phyloP scores from a whole-genome alignment of 1,140 invertebrate species.

The Formica selysi region DNA sequence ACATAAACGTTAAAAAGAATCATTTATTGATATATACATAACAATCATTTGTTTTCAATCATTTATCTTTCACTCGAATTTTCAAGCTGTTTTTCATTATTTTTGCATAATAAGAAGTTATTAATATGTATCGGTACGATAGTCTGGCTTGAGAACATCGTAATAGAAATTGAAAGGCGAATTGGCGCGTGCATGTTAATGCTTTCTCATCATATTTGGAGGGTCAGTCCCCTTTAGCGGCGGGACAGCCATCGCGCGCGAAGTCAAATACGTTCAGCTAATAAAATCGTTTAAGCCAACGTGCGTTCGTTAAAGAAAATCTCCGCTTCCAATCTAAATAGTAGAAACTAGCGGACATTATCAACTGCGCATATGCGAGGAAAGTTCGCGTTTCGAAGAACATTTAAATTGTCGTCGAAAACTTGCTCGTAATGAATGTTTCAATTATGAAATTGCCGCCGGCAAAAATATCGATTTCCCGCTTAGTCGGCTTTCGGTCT shows the following conservation, averaged over 20 bases:
- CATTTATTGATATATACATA: background rate
- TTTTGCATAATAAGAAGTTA: slow-evolving; percentile 17
- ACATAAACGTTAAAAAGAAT: background rate
- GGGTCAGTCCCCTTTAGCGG: slow-evolving; percentile 45
- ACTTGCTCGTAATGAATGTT: background rate
- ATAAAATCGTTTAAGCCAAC: slow-evolving; percentile 45
- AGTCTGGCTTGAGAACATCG: background rate
- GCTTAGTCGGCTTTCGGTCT: background rate
- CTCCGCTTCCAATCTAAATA: background rate
- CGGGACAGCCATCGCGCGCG: background rate
- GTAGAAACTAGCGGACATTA: background rate
- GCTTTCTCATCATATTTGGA: slow-evolving; percentile 64
- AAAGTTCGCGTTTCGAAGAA: background rate
- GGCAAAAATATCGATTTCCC: slow-evolving; percentile 24
- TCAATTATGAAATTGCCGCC: slow-evolving; percentile 4
- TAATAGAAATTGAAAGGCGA: slow-evolving; percentile 58
- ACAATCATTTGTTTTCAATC: no score
- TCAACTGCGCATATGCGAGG: background rate
- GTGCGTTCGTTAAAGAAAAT: background rate
- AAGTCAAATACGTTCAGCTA: slow-evolving; percentile 13
- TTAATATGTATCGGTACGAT: slow-evolving; percentile 46
- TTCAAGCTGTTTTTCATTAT: background rate
- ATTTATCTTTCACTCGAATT: slow-evolving; percentile 12
- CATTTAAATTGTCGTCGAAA: background rate
- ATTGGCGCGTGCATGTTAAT: slow-evolving; percentile 32